Percentiles rank a stretch among this genome's conserved stretches.
phyloP scores from a whole-genome alignment of 2,113 vertebrate species.

The Laticauda colubrina region DNA sequence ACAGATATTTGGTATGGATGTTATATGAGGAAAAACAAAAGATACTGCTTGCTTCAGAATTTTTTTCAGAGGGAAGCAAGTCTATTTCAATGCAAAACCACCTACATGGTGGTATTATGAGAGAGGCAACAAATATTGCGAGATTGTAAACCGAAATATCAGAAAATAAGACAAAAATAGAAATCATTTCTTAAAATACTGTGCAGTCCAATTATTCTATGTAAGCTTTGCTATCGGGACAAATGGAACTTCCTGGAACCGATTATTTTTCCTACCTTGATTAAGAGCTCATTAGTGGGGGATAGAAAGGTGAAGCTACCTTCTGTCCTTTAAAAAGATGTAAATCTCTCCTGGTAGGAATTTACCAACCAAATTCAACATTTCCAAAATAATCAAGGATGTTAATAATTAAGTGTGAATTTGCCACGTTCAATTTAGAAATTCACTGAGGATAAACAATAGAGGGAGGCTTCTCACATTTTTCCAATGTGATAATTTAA shows the following conservation, averaged over 20 bases:
- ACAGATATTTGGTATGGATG: not conserved
- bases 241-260: not conserved
- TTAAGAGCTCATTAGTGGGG: not conserved
- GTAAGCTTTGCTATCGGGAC: not conserved
- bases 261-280: not conserved
- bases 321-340: not conserved
- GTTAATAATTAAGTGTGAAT: not conserved
- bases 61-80: not conserved
- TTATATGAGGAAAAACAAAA: not conserved
- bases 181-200: not conserved
- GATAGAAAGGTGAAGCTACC: not conserved
- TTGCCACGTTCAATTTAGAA: not conserved
- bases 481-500: conserved; percentile 53
- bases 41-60: not conserved
- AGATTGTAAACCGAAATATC: not conserved
- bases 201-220: not conserved
- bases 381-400: not conserved
- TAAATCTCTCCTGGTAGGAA: not conserved
- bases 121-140: not conserved
- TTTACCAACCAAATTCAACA: not conserved
- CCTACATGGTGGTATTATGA: not conserved
- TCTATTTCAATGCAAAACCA: not conserved
- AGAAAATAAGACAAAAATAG: not conserved
- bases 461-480: conserved; percentile 45
- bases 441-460: not conserved